Conservation (phyloP, 2,888 invertebrate genomes). For the Torymus aiolomorphi region DNA sequence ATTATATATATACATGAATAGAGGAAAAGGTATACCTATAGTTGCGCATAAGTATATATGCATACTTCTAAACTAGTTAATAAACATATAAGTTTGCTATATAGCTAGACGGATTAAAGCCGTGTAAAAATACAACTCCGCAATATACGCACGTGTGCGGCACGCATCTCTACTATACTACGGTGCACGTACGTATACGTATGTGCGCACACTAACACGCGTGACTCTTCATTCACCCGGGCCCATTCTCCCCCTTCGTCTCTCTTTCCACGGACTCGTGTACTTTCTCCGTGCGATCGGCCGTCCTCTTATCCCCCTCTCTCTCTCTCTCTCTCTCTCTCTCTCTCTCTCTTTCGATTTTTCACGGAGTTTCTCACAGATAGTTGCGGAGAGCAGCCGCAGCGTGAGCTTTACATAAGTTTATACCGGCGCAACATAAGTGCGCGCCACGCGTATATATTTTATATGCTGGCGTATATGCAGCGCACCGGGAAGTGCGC, state of each 20-base stretch:
- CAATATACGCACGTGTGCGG: not conserved
- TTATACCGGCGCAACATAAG: not conserved
- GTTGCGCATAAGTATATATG: not conserved
- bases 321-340: too few relatives aligned
- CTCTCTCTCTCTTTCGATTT: not conserved
- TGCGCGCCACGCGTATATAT: not conserved
- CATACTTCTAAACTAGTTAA: too few relatives aligned
- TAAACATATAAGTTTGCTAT: too few relatives aligned
- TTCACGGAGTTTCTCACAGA: conserved; percentile 12
- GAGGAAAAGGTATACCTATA: not conserved
- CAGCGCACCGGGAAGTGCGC: conserved; percentile 28
- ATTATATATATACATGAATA: too few relatives aligned
- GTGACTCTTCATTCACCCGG: conserved; percentile 45
- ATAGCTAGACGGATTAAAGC: too few relatives aligned
- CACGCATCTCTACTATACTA: not conserved
- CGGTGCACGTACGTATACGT: not conserved
- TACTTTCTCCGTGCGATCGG: conserved; percentile 41
- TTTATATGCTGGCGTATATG: not conserved
- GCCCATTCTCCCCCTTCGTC: conserved; percentile 29
- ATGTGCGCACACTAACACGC: not conserved
- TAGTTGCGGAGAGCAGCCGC: not conserved
- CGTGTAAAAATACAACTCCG: too few relatives aligned
- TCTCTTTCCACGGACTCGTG: not conserved
- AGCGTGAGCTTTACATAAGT: conserved; percentile 44
- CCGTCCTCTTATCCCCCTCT: conserved; percentile 33